Evolutionary conservation across 1,140 invertebrate genomes (phyloP).

Genomic region (Conus ventricosus): DNA sequence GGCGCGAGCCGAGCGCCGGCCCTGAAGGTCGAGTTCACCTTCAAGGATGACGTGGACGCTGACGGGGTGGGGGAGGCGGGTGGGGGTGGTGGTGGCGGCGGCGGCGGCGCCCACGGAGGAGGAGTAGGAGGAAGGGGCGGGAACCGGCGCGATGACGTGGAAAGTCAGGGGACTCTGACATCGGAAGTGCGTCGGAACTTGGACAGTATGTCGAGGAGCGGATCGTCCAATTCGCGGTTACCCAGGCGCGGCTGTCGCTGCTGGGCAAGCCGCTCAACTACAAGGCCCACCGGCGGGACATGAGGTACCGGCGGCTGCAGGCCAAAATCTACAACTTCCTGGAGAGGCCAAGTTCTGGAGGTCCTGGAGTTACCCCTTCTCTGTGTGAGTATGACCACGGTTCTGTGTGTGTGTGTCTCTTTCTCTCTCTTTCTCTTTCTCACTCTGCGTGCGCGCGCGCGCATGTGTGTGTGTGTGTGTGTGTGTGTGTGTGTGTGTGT

Average conservation of each 20-base stretch:
- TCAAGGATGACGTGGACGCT: slow-evolving; percentile 56
- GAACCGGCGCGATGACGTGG: slow-evolving; percentile 49
- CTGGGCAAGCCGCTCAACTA: slow-evolving; percentile 92
- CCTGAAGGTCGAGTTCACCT: slow-evolving; percentile 60
- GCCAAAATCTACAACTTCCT: slow-evolving; percentile 95
- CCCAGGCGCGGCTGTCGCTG: slow-evolving; percentile 85
- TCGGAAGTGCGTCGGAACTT: slow-evolving; percentile 36
- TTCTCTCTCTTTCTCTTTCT: too few species aligned
- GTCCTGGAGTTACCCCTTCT: slow-evolving; percentile 91
- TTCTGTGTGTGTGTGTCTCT: not conserved
- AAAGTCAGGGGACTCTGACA: slow-evolving; percentile 28
- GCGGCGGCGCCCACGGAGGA: slow-evolving; percentile 35
- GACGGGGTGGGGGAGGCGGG: slow-evolving; percentile 43
- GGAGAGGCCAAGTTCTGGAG: slow-evolving; percentile 89
- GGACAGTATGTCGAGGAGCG: slow-evolving; percentile 53
- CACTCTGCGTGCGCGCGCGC: not conserved
- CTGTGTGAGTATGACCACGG: slow-evolving; percentile 86
- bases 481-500: slow-evolving; percentile 4
- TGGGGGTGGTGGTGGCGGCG: slow-evolving; percentile 49
- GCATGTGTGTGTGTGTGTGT: not conserved
- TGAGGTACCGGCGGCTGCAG: slow-evolving; percentile 90
- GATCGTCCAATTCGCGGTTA: slow-evolving; percentile 56
- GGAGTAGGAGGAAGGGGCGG: slow-evolving; percentile 37
- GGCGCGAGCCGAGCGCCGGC: slow-evolving; percentile 48
- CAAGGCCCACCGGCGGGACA: slow-evolving; percentile 86